Conservation (phyloP, 2,113 vertebrate genomes). For the Lutjanus erythropterus region DNA sequence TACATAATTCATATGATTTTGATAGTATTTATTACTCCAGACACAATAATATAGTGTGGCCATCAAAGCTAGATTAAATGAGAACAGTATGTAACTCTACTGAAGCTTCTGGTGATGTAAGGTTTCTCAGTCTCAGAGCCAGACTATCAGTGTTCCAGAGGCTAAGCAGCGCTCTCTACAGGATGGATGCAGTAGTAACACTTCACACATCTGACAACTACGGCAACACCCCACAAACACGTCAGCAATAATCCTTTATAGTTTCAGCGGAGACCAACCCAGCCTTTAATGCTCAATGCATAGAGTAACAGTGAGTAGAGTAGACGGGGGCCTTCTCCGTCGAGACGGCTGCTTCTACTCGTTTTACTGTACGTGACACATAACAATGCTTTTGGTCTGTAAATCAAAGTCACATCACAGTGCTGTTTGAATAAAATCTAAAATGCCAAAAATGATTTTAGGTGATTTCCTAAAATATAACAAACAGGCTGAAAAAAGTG, state of each 20-base stretch:
- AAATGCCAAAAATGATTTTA: constrained; percentile 26
- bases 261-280: constrained; percentile 51
- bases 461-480: constrained; percentile 5
- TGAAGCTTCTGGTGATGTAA: constrained; percentile 43
- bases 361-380: constrained; percentile 17
- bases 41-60: constrained; percentile 49
- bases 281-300: constrained; percentile 47
- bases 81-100: constrained; percentile 34
- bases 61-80: constrained; percentile 54
- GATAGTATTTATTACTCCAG: constrained; percentile 54
- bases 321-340: not conserved
- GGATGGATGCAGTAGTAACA: constrained; percentile 79
- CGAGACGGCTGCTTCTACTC: not conserved
- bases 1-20: constrained; percentile 50
- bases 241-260: constrained; percentile 49
- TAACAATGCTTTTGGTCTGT: constrained; percentile 17
- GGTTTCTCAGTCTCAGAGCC: constrained; percentile 64
- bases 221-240: constrained; percentile 59
- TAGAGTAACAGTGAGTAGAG: constrained; percentile 45
- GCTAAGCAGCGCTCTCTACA: constrained; percentile 74
- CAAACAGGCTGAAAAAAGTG: not conserved
- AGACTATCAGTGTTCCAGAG: constrained; percentile 82
- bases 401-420: constrained; percentile 70
- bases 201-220: constrained; percentile 81
- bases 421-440: constrained; percentile 39